Conservation (phyloP, 2,888 invertebrate genomes). For the Cheilosia vulpina region DNA sequence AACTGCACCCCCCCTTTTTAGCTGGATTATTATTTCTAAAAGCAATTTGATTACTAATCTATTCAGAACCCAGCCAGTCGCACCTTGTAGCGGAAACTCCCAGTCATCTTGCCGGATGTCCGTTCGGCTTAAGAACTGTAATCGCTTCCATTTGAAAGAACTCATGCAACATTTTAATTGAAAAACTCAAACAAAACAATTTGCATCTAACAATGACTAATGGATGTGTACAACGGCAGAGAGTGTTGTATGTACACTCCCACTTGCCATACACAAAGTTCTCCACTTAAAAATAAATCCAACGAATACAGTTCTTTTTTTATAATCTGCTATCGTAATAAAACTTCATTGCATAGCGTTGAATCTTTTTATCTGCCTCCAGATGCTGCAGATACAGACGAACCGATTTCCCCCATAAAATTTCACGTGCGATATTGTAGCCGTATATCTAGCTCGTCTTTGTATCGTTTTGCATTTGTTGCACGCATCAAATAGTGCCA, state of each 20-base stretch:
- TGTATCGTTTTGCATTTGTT: conserved; percentile 42
- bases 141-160: conserved; percentile 33
- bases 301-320: conserved; percentile 6
- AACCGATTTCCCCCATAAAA: conserved; percentile 20
- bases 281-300: conserved; percentile 54
- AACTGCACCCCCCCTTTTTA: not conserved
- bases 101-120: conserved; percentile 51
- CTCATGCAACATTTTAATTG: conserved; percentile 57
- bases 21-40: conserved; percentile 8
- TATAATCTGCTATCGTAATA: conserved; percentile 50
- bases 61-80: conserved; percentile 5
- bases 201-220: conserved; percentile 68
- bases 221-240: conserved; percentile 15
- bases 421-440: conserved; percentile 35
- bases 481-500: conserved; percentile 63
- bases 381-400: conserved; percentile 47
- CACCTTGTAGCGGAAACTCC: conserved; percentile 26
- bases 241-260: conserved; percentile 21
- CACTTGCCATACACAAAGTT: conserved; percentile 45
- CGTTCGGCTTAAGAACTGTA: conserved; percentile 41
- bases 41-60: conserved; percentile 30
- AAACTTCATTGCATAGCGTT: conserved; percentile 34
- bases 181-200: conserved; percentile 72
- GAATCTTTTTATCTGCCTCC: conserved; percentile 18
- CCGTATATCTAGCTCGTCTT: conserved; percentile 12